phyloP scores from a whole-genome alignment of 2,113 vertebrate genomes.

The Thamnaconus septentrionalis region DNA sequence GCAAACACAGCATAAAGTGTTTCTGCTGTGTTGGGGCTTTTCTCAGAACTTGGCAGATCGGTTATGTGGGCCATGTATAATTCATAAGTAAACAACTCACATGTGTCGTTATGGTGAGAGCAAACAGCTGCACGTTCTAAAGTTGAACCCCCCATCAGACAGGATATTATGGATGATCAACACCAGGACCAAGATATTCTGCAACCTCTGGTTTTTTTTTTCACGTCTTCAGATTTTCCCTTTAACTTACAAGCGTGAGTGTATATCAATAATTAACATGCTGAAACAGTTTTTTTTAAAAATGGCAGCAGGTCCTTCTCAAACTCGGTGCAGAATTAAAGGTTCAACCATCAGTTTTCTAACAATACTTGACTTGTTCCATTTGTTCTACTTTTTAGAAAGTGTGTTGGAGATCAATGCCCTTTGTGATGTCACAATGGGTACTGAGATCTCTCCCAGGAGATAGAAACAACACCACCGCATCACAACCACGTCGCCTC shows the following conservation, averaged over 20 bases:
- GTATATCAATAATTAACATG: no score
- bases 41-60: conserved; percentile 36
- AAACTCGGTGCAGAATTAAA: no score
- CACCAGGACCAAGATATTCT: neutral
- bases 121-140: conserved; percentile 30
- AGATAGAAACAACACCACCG: no score
- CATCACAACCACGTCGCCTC: no score
- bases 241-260: neutral
- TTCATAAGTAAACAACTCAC: conserved; percentile 55
- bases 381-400: no score
- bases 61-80: conserved; percentile 50
- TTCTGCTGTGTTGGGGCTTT: conserved; percentile 41
- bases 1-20: conserved; percentile 31
- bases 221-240: neutral
- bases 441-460: no score
- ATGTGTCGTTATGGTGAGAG: conserved; percentile 51
- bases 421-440: no score
- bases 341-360: no score
- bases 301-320: no score
- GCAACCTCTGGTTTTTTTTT: neutral
- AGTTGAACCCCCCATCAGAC: conserved; percentile 2
- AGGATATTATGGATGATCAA: conserved; percentile 12
- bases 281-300: no score
- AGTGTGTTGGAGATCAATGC: no score
- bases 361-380: no score